phyloP scores from a whole-genome alignment of 2,797 vertebrate species.

The Sebastes nivosus region DNA sequence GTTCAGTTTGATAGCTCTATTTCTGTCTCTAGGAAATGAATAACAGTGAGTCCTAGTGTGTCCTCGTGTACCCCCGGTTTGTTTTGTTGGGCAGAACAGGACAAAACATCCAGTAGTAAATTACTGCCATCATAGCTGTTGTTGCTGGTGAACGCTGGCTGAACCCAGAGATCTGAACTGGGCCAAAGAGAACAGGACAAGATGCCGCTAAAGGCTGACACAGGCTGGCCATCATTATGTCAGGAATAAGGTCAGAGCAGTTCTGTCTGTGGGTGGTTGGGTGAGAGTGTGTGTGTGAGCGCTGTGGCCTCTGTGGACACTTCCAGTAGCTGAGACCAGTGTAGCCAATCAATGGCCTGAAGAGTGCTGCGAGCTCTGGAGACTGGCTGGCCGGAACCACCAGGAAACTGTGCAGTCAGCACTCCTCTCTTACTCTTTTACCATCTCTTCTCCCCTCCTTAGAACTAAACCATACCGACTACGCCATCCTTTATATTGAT shows the following conservation, averaged over 20 bases:
- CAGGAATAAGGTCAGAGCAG: slow-evolving; percentile 59
- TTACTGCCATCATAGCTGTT: not conserved
- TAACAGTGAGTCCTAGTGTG: not conserved
- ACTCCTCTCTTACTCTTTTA: slow-evolving; percentile 17
- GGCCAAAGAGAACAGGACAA: slow-evolving; percentile 35
- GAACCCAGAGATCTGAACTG: slow-evolving; percentile 33
- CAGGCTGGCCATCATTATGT: slow-evolving; percentile 57
- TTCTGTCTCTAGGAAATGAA: not conserved
- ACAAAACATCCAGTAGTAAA: not conserved
- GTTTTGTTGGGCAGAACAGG: slow-evolving; percentile 6
- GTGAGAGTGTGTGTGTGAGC: slow-evolving; percentile 2
- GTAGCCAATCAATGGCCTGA: slow-evolving; percentile 71
- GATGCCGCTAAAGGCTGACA: slow-evolving; percentile 29
- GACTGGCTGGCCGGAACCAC: slow-evolving; percentile 40
- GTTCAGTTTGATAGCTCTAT: not conserved
- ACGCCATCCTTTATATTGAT: not conserved
- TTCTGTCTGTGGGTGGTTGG: slow-evolving; percentile 14
- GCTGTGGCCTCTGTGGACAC: slow-evolving; percentile 59
- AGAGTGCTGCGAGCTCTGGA: slow-evolving; percentile 61
- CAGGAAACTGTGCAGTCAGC: slow-evolving; percentile 61
- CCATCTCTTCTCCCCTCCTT: slow-evolving; percentile 1
- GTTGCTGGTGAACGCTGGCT: slow-evolving; percentile 20
- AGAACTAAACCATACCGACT: not conserved
- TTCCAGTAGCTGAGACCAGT: slow-evolving; percentile 63
- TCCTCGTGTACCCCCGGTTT: not conserved